Evolutionary conservation across 1,140 invertebrate genomes (phyloP), one percentile per base, ranked within the genome.

Genomic region (Helicoverpa zea): DNA sequence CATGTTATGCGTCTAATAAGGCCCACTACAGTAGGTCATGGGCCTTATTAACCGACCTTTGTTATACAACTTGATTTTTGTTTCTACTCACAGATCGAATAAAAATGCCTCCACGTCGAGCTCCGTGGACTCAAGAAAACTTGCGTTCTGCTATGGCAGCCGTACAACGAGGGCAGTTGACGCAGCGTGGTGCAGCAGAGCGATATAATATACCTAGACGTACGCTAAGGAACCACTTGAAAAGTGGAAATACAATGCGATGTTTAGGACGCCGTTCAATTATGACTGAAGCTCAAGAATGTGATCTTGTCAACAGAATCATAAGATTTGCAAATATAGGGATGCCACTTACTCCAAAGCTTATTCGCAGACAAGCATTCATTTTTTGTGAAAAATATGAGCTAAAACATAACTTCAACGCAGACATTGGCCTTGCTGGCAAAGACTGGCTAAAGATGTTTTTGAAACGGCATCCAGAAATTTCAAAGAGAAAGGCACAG

Each of bases 401-500:
- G 29, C 83, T 88, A 18, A 49, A 61, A 61, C 82, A 88, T 68
- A 70, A 52, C 78, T 88, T 90, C 35, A 89, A 83, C 83, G 56
- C 81, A 35, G 61, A 59, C 16, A 83, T 29, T 64, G 70, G 73
- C 51, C 61, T 68, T 30, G 85, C 86, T 14, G 87, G 86, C 2
- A 83, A 84, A 72, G 70, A 89, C 47, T 91, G 87, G 89, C 76
- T 85, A 0, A 86, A 68, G 63, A 7, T 54, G 12, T 88, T 87
- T 79, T n/a, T 89, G 0, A 85, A 87, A 80, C 52, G 87, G 43
- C 79, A 89, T 29, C 83, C 81, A 51, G 76, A 82, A 64, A 47
- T 66, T 11, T 9, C 30, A n/a, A n/a, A 47, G 5, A 4, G 63
- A 2, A 64, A 43, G 12, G 30, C n/a, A 3, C 63, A 64, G 12